phyloP scores from a whole-genome alignment of 2,888 invertebrate genomes.

The Acronicta leporina region DNA sequence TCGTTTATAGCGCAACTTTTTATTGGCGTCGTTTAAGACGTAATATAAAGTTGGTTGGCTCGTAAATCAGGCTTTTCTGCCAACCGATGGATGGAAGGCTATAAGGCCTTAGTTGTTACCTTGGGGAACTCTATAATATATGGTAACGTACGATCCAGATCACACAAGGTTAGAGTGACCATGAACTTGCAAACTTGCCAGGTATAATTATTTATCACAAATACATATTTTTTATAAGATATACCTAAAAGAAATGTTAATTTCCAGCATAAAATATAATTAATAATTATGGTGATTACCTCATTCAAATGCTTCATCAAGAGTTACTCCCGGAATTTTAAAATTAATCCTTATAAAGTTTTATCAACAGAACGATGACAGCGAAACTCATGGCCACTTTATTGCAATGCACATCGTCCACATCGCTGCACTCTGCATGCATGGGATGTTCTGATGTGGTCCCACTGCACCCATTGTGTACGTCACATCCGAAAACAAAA shows the following conservation, averaged over 20 bases:
- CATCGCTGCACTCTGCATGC: slow-evolving; percentile 47
- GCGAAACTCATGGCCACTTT: slow-evolving; percentile 20
- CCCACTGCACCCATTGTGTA: slow-evolving; percentile 51
- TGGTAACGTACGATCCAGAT: slow-evolving; percentile 12
- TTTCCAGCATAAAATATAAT: neutral
- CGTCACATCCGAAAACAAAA: slow-evolving; percentile 35
- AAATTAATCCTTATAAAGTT: neutral
- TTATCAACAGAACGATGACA: slow-evolving; percentile 6
- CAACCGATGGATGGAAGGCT: slow-evolving; percentile 61
- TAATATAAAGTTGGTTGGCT: slow-evolving; percentile 77
- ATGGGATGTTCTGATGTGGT: slow-evolving; percentile 39
- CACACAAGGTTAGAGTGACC: neutral
- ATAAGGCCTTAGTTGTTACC: neutral
- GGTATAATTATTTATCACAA: too few species aligned
- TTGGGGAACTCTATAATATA: slow-evolving; percentile 2
- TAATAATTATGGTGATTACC: neutral
- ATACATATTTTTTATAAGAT: neutral
- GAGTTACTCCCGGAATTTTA: slow-evolving; percentile 2
- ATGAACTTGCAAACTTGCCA: neutral
- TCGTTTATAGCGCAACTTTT: slow-evolving; percentile 81
- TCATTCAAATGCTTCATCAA: slow-evolving; percentile 20
- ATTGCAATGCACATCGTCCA: slow-evolving; percentile 20
- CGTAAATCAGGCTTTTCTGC: slow-evolving; percentile 80
- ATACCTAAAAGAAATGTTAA: neutral
- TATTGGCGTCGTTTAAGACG: slow-evolving; percentile 83